These are phyloP conservation scores for Cryptocheilus praepositus DNA, from an alignment of 2,888 invertebrate species.

Conservation along the genomic window DNA sequence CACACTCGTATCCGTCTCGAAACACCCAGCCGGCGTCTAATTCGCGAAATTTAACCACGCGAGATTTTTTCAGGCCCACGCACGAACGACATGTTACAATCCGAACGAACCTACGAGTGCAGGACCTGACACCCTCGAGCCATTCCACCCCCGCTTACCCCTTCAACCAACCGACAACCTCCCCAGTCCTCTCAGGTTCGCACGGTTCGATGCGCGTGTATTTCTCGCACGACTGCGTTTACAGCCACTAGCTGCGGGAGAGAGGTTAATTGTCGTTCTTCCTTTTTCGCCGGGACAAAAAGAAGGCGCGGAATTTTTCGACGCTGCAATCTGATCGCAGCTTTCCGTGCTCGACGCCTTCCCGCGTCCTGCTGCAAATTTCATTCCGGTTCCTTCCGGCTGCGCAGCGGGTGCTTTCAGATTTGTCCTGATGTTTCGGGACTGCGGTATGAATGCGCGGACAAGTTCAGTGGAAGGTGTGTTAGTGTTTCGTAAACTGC, in stretches of 20 bases:
- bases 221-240: conserved; percentile 52
- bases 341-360: no score
- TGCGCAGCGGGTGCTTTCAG: no score
- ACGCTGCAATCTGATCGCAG: no score
- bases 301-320: not conserved
- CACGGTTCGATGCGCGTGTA: conserved; percentile 39
- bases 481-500: no score
- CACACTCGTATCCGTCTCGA: no score
- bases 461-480: no score
- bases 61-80: conserved; percentile 14
- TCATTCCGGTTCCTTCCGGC: no score
- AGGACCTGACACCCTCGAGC: conserved; percentile 19
- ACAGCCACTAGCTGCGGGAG: conserved; percentile 47
- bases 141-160: not conserved
- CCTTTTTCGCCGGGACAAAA: conserved; percentile 18
- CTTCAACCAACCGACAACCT: not conserved
- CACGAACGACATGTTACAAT: conserved; percentile 45
- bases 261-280: conserved; percentile 52
- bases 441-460: no score
- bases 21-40: no score
- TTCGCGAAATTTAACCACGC: not conserved
- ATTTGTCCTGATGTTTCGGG: no score
- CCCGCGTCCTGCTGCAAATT: no score
- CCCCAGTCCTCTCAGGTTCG: not conserved
- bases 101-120: conserved; percentile 18